Conservation (phyloP, 2,888 invertebrate species). For the Habrosyne pyritoides region DNA sequence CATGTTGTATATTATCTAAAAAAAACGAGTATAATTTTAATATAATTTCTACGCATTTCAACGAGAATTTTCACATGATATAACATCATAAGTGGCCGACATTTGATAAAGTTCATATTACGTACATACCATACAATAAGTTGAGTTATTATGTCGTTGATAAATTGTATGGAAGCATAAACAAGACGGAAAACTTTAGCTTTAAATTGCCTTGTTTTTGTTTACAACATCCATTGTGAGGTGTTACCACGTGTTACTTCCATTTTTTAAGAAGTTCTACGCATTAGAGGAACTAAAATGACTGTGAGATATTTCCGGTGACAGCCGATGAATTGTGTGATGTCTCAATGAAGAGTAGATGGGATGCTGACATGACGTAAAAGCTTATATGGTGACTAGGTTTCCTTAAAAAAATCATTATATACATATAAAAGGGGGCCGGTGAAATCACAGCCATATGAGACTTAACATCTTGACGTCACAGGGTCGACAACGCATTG, state of each 20-base stretch:
- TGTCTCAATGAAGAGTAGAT: neutral
- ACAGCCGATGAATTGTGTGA: neutral
- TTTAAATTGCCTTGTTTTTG: neutral
- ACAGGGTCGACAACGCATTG: too few species aligned
- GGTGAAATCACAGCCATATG: too few species aligned
- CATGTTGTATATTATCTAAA: too few species aligned
- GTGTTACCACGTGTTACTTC: slow-evolving; percentile 2
- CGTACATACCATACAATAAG: neutral
- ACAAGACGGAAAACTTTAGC: neutral
- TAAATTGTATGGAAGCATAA: slow-evolving; percentile 5
- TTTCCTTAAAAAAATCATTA: too few species aligned
- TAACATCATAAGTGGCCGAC: neutral
- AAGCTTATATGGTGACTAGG: neutral
- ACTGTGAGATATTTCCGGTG: slow-evolving; percentile 10
- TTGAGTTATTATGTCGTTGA: slow-evolving; percentile 4
- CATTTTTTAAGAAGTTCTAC: slow-evolving; percentile 5
- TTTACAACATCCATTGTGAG: slow-evolving; percentile 6
- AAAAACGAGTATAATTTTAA: neutral
- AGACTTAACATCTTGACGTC: too few species aligned
- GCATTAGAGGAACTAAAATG: neutral
- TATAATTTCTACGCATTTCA: neutral
- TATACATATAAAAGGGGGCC: too few species aligned
- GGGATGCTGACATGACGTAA: neutral
- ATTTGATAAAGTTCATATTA: neutral
- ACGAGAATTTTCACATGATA: neutral